A percentile compares a stretch with the other conserved stretches of the same genome.
Evolutionary conservation across 1,140 invertebrate genomes (phyloP).

Genomic region (Drosophila nigrodunni): DNA sequence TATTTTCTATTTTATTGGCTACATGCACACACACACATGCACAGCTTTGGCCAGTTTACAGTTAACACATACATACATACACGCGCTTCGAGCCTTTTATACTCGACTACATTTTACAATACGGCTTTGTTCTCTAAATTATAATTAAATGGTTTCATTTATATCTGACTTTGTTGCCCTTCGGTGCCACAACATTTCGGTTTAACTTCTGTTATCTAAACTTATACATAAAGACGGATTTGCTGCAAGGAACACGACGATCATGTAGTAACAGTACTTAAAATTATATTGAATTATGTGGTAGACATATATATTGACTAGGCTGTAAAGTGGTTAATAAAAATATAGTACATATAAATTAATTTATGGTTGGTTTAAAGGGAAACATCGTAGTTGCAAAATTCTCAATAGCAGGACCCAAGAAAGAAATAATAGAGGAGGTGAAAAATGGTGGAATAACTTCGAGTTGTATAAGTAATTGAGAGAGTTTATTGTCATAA

Average conservation of each 20-base stretch:
- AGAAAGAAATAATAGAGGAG: background rate
- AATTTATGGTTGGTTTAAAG: slow-evolving; percentile 9
- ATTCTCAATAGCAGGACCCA: slow-evolving; percentile 53
- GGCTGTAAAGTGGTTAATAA: slow-evolving; percentile 50
- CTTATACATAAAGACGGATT: slow-evolving; percentile 76
- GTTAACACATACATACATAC: slow-evolving; percentile 31
- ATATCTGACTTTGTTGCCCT: slow-evolving; percentile 23
- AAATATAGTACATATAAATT: background rate
- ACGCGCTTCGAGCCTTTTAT: slow-evolving; percentile 21
- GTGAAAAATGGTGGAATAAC: background rate
- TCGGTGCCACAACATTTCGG: slow-evolving; percentile 41
- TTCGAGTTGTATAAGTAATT: no score
- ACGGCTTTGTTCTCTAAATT: slow-evolving; percentile 18
- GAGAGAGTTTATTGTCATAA: no score
- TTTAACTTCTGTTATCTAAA: slow-evolving; percentile 54
- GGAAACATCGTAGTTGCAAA: slow-evolving; percentile 56
- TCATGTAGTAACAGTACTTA: slow-evolving; percentile 69
- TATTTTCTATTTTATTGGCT: slow-evolving; percentile 20
- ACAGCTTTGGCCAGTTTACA: slow-evolving; percentile 34
- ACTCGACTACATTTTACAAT: slow-evolving; percentile 51
- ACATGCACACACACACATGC: slow-evolving; percentile 32
- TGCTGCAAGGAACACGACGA: slow-evolving; percentile 75
- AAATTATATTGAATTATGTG: slow-evolving; percentile 49
- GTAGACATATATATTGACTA: slow-evolving; percentile 59
- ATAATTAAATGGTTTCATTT: slow-evolving; percentile 19